These are phyloP conservation scores for Helicoverpa armigera DNA, from an alignment of 1,140 invertebrate genomes.

Conservation along the genomic window DNA sequence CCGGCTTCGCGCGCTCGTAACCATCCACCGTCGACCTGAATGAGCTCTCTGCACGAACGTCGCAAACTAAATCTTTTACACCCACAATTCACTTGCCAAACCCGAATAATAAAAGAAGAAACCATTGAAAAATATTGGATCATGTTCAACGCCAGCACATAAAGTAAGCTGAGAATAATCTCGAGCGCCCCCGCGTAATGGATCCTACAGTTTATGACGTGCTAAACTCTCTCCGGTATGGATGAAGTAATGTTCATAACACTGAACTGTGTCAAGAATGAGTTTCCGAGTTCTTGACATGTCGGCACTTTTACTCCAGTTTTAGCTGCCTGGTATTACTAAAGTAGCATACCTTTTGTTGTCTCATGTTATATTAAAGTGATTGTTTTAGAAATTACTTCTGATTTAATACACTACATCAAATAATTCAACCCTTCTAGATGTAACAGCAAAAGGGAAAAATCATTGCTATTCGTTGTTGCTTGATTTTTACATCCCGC, in stretches of 20 bases:
- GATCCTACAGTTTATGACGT: constrained; percentile 66
- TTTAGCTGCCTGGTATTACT: constrained; percentile 57
- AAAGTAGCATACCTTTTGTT: not conserved
- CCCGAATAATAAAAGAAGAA: constrained; percentile 49
- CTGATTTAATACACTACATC: not conserved
- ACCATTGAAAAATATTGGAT: constrained; percentile 53
- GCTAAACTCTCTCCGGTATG: constrained; percentile 61
- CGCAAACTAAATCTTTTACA: constrained; percentile 50
- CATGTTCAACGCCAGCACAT: constrained; percentile 51
- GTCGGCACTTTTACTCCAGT: constrained; percentile 54
- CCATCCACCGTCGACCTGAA: constrained; percentile 49
- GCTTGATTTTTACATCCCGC: constrained; percentile 79
- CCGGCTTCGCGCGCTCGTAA: constrained; percentile 41
- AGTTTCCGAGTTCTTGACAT: constrained; percentile 61
- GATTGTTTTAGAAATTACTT: not conserved
- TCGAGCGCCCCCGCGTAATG: constrained; percentile 59
- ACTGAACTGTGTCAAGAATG: constrained; percentile 64
- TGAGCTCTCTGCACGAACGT: constrained; percentile 57
- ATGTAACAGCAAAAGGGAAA: constrained; percentile 61
- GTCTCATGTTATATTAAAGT: not conserved
- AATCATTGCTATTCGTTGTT: constrained; percentile 72
- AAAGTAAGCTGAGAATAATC: constrained; percentile 59
- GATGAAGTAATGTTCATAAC: constrained; percentile 68
- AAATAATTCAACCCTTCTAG: constrained; percentile 33
- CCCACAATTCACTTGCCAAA: constrained; percentile 40